Conservation (phyloP, 2,113 vertebrate species). For the Regulus satrapa region DNA sequence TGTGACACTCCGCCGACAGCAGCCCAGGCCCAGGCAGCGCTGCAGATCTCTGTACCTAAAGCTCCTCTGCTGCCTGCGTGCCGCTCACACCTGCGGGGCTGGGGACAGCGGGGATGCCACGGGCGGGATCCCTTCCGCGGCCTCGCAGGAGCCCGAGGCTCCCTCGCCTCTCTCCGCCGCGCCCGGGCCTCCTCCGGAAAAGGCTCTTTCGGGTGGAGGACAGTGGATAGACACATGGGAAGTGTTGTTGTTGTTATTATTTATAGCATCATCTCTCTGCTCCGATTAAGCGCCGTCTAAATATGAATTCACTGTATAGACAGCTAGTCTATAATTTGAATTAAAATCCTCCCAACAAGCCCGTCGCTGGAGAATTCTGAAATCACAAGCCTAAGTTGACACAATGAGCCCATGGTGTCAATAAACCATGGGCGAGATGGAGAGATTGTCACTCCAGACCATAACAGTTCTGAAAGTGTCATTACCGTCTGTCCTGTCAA, state of each 20-base stretch:
- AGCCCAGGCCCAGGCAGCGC: not conserved
- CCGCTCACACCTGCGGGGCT: not conserved
- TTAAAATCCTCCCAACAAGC: constrained; percentile 35
- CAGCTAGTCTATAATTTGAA: constrained; percentile 52
- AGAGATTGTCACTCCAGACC: constrained; percentile 68
- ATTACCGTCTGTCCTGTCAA: constrained; percentile 70
- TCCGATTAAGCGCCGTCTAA: constrained; percentile 27
- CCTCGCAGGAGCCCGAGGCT: not conserved
- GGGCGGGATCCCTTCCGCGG: not conserved
- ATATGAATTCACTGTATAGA: constrained; percentile 46
- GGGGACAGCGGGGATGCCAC: not conserved
- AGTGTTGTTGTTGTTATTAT: not conserved
- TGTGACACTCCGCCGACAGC: not conserved
- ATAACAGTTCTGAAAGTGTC: constrained; percentile 72
- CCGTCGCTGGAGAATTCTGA: constrained; percentile 52
- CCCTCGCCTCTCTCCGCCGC: not conserved
- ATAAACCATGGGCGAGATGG: constrained; percentile 64
- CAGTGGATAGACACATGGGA: not conserved
- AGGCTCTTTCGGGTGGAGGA: not conserved
- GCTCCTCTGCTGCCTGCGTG: not conserved
- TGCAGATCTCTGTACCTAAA: not conserved
- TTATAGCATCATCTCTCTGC: not conserved
- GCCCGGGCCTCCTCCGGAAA: not conserved
- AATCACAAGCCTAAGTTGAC: constrained; percentile 67
- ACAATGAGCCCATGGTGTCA: constrained; percentile 70